A percentile compares a stretch with the other conserved stretches of the same genome.
Evolutionary conservation across 2,797 vertebrate species (phyloP).

Genomic region (Aselliscus stoliczkanus): DNA sequence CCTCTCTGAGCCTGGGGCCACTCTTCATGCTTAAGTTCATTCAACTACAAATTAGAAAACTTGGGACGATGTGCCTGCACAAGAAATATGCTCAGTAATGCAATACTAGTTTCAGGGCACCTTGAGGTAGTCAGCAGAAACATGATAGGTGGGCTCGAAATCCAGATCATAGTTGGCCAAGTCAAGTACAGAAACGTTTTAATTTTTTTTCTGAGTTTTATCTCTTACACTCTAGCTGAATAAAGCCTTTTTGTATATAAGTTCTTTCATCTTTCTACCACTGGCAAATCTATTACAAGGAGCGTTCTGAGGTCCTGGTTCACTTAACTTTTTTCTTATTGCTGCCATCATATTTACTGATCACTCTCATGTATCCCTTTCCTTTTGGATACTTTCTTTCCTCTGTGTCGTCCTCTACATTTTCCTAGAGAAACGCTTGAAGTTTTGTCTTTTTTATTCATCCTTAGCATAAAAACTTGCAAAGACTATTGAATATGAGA

Average conservation of each 20-base stretch:
- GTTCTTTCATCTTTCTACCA: background rate
- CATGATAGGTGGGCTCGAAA: background rate
- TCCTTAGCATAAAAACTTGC: background rate
- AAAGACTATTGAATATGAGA: background rate
- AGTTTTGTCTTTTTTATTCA: background rate
- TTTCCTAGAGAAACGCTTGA: background rate
- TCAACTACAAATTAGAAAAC: background rate
- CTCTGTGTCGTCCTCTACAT: background rate
- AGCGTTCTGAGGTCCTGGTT: background rate
- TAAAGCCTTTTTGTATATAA: background rate
- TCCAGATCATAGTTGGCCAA: background rate
- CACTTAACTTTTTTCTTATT: background rate
- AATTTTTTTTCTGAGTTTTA: background rate
- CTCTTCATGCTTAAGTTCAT: background rate
- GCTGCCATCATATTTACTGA: background rate
- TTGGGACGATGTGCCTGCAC: background rate
- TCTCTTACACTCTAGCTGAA: background rate
- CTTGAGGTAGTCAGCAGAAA: slow-evolving; percentile 22
- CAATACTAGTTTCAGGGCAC: background rate
- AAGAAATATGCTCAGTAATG: background rate
- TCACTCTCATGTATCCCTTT: background rate
- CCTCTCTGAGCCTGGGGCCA: background rate
- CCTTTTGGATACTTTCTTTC: background rate
- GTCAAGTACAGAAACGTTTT: background rate
- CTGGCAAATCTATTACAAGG: background rate